phyloP scores from a whole-genome alignment of 2,797 vertebrate genomes.

The Gallinago stenura region DNA sequence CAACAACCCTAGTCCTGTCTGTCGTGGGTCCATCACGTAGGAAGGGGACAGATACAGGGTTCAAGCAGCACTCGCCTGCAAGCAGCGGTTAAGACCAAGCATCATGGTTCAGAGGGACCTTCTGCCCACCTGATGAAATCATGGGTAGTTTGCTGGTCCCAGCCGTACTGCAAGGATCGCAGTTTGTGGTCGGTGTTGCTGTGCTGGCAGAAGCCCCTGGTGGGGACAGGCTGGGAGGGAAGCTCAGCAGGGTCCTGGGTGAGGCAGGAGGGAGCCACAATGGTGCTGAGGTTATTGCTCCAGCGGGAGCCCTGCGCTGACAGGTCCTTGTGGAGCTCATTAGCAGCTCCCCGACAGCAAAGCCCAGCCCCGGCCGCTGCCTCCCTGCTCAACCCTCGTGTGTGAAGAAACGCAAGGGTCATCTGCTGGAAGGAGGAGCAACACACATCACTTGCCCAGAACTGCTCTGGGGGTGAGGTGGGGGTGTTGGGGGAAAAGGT shows the following conservation, averaged over 20 bases:
- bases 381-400: neutral
- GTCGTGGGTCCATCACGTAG: fast-evolving
- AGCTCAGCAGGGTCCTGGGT: neutral
- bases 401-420: neutral
- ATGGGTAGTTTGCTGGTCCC: neutral
- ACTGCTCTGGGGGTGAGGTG: neutral
- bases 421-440: neutral
- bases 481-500: neutral
- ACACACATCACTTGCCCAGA: fast-evolving
- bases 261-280: neutral
- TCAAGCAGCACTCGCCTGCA: neutral
- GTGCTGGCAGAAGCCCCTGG: neutral
- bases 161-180: fast-evolving
- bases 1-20: neutral
- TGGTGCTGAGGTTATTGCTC: neutral
- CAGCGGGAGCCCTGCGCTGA: neutral
- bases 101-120: neutral
- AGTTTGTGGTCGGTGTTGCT: neutral
- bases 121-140: neutral
- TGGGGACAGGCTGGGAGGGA: neutral
- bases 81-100: neutral
- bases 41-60: neutral
- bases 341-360: neutral
- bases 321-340: neutral
- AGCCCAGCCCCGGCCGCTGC: neutral